Percentiles rank a stretch among this genome's conserved stretches.
Evolutionary conservation across 2,797 vertebrate genomes (phyloP).

Genomic region (Craterocephalus amniculus): DNA sequence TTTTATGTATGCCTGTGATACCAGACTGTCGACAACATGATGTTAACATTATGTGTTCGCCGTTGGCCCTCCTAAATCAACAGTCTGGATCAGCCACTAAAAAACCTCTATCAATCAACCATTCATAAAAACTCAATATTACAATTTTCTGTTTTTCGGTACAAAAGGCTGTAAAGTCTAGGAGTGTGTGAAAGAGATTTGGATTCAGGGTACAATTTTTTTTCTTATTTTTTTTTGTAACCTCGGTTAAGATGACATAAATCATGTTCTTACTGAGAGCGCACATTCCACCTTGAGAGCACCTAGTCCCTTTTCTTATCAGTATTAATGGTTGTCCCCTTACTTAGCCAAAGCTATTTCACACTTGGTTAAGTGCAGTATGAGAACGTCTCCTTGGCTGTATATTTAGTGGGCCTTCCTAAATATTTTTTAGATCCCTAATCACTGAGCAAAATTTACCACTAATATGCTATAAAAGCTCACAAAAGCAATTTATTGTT

Average conservation of each 20-base stretch:
- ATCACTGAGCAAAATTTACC: slow-evolving; percentile 76
- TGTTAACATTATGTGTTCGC: too few species aligned
- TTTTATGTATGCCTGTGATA: background rate
- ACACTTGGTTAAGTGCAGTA: slow-evolving; percentile 86
- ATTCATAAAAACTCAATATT: background rate
- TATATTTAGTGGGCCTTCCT: slow-evolving; percentile 82
- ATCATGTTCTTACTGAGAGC: slow-evolving; percentile 83
- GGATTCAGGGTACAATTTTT: slow-evolving; percentile 48
- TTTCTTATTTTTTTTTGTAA: slow-evolving; percentile 57
- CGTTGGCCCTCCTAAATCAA: too few species aligned
- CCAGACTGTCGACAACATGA: background rate
- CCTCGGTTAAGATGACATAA: slow-evolving; percentile 84
- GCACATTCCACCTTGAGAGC: slow-evolving; percentile 86
- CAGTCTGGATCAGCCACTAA: background rate
- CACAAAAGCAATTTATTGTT: slow-evolving; percentile 74
- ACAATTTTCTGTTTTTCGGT: slow-evolving; percentile 8
- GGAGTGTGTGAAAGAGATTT: slow-evolving; percentile 23
- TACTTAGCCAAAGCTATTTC: slow-evolving; percentile 89
- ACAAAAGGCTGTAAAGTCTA: slow-evolving; percentile 16
- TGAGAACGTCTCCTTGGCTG: slow-evolving; percentile 84
- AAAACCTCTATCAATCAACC: background rate
- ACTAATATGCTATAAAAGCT: slow-evolving; percentile 73
- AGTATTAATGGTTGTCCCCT: slow-evolving; percentile 87
- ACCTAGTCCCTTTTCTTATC: slow-evolving; percentile 83
- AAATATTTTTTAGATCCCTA: slow-evolving; percentile 84